A percentile compares a stretch with the other conserved stretches of the same genome.
These are phyloP conservation scores for Dasysyrphus albostriatus DNA, from an alignment of 2,888 invertebrate genomes.

Conservation along the genomic window DNA sequence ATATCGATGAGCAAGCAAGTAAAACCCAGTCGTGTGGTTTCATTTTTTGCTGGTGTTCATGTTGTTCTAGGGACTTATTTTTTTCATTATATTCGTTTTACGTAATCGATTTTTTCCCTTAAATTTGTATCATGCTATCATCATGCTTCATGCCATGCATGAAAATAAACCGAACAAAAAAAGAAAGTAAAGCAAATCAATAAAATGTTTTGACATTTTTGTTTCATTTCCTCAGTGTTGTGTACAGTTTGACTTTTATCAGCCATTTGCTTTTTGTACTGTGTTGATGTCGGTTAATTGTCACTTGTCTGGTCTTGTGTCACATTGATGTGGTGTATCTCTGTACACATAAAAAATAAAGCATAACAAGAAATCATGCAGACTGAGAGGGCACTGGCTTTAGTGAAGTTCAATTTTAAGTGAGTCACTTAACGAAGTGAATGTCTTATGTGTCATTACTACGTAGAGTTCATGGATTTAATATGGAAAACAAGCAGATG, in stretches of 20 bases:
- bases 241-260: slow-evolving; percentile 8
- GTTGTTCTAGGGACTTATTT: not conserved
- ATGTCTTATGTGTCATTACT: not conserved
- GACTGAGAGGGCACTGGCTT: not conserved
- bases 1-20: not conserved
- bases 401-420: slow-evolving; percentile 2
- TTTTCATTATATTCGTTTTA: slow-evolving; percentile 12
- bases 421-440: slow-evolving; percentile 18
- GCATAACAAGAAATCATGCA: not conserved
- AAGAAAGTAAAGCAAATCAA: slow-evolving; percentile 2
- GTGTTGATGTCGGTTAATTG: slow-evolving; percentile 7
- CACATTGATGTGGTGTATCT: slow-evolving; percentile 8
- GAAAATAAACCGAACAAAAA: not conserved
- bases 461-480: slow-evolving; percentile 22
- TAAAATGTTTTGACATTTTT: slow-evolving; percentile 18
- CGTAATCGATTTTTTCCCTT: not conserved
- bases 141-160: slow-evolving; percentile 4
- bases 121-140: slow-evolving; percentile 11
- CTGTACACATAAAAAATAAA: not conserved
- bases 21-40: not conserved
- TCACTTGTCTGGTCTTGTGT: slow-evolving; percentile 31
- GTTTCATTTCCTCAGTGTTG: slow-evolving; percentile 5
- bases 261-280: slow-evolving; percentile 22
- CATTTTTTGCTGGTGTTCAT: not conserved
- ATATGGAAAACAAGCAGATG: not conserved